Evolutionary conservation across 1,140 invertebrate genomes (phyloP).

Genomic region (Drosophila melanica): DNA sequence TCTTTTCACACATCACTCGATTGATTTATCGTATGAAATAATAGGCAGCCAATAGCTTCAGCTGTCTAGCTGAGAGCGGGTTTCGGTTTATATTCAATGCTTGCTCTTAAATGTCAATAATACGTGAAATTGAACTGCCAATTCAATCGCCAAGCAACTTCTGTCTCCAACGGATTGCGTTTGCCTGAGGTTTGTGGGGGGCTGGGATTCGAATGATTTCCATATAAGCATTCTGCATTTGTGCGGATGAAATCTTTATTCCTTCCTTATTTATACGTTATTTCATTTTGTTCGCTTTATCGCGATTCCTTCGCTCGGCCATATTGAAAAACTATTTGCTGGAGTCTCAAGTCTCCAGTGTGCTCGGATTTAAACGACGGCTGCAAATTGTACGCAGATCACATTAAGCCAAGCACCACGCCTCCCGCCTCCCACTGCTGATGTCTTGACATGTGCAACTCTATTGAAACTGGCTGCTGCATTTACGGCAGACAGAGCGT

Average conservation of each 20-base stretch:
- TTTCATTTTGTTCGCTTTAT: slow-evolving; percentile 61
- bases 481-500: neutral
- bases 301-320: slow-evolving; percentile 46
- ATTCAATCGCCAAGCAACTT: slow-evolving; percentile 65
- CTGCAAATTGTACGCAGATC: slow-evolving; percentile 80
- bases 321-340: slow-evolving; percentile 77
- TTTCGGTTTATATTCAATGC: slow-evolving; percentile 65
- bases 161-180: slow-evolving; percentile 20
- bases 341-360: slow-evolving; percentile 78
- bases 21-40: slow-evolving; percentile 74
- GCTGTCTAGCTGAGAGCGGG: slow-evolving; percentile 50
- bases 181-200: slow-evolving; percentile 1
- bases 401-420: slow-evolving; percentile 52
- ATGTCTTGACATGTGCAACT: slow-evolving; percentile 55
- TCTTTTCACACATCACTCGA: slow-evolving; percentile 42
- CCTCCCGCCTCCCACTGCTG: slow-evolving; percentile 4
- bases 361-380: slow-evolving; percentile 71
- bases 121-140: slow-evolving; percentile 82
- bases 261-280: slow-evolving; percentile 70
- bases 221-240: slow-evolving; percentile 64
- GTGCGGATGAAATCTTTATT: slow-evolving; percentile 54
- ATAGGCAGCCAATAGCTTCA: slow-evolving; percentile 68
- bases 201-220: slow-evolving; percentile 60
- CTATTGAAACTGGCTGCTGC: slow-evolving; percentile 33
- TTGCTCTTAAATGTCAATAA: slow-evolving; percentile 78